Evolutionary conservation across 2,113 vertebrate species (phyloP), one percentile per base, ranked within the genome.

Genomic region (Rhegmatorhina hoffmannsi): DNA sequence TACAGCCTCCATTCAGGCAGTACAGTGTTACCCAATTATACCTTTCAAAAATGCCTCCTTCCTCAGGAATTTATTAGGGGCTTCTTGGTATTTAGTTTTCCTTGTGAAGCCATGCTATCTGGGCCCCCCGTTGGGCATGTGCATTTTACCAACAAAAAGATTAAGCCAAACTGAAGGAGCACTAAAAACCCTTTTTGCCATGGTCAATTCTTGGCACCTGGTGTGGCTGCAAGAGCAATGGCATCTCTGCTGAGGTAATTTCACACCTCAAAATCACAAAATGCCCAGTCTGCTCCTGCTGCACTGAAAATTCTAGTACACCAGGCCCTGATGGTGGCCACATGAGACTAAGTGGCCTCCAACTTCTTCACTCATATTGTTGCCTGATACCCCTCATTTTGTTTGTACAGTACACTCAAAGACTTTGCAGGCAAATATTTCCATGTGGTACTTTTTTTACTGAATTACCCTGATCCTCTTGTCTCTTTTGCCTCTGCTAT

Each of bases 1-100:
- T 40, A 14, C 1, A 2, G 13, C 7, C 43, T 83, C 26, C 21
- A 9, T 2, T 5, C 9, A 60, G 44, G 17, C 20, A 49, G 33
- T 12, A 23, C 13, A 46, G 33, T 0, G 0, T 40, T 49, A 56
- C 50, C 21, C 7, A 20, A 2, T 38, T 28, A 9, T 3, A 43
- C 8, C 33, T 91, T 50, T 75, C 44, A 60, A 50, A 87, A 72
- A 52, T 13, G 9, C 24, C 10, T 53, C 17, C 21, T 80, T 53
- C 19, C 10, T 79, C 53, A 14, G 21, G 17, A 14, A 17, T 79
- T 68, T 64, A 17, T 59, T 40, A 64, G 3, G 14, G 4, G 2
- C 21, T 68, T 36, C 43, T 66, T 72, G 13, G 11, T 19, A 14
- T 36, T 72, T 36, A 44, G 46, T 87, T 79, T 87, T 70, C 15